Percentiles rank a stretch among this genome's conserved stretches.
Evolutionary conservation across 2,113 vertebrate genomes (phyloP).

Genomic region (Spheniscus mendiculus): DNA sequence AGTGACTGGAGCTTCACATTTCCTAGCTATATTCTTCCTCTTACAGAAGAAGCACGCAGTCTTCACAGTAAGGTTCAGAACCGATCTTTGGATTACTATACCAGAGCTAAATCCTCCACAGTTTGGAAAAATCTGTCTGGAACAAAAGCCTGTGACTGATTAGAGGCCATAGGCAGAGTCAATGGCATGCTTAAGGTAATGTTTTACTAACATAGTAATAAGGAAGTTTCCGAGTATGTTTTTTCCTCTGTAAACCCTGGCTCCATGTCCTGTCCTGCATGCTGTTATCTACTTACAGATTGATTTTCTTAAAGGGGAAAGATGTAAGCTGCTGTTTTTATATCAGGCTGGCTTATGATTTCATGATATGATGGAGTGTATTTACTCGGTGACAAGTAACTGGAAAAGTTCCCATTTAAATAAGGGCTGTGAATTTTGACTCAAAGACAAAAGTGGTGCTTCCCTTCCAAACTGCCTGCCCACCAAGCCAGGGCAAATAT

Average conservation of each 20-base stretch:
- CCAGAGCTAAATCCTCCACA: neutral
- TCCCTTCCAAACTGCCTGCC: neutral
- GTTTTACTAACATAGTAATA: neutral
- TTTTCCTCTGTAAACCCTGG: neutral
- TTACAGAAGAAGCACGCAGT: accelerated
- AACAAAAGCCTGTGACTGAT: neutral
- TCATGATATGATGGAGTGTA: neutral
- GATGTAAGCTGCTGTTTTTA: neutral
- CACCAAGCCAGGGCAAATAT: neutral
- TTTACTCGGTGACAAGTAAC: neutral
- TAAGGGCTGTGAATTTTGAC: neutral
- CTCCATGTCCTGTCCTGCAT: neutral
- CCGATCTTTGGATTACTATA: neutral
- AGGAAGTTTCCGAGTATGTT: neutral
- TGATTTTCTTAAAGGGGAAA: neutral
- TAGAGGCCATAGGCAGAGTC: neutral
- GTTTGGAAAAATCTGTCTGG: neutral
- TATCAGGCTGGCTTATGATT: neutral
- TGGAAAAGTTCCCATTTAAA: neutral
- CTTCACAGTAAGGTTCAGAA: neutral
- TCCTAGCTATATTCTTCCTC: neutral
- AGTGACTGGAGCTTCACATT: neutral
- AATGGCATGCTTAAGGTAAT: neutral
- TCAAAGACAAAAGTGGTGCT: neutral
- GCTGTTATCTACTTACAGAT: neutral